Conservation (phyloP, 1,140 invertebrate species). For the Ptiloglossa arizonensis region DNA sequence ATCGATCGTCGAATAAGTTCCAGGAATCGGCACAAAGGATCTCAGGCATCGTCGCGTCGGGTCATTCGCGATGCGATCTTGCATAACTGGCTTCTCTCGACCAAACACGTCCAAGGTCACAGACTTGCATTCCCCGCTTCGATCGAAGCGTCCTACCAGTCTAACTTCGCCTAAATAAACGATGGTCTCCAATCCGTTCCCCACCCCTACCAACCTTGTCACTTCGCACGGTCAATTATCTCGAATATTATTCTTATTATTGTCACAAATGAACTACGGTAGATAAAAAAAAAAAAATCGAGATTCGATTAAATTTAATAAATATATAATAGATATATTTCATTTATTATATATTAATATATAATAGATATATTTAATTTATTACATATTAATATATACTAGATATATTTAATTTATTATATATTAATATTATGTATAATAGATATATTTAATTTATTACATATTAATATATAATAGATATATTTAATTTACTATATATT, state of each 20-base stretch:
- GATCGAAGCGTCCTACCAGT: neutral
- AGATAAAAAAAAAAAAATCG: neutral
- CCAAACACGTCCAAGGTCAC: constrained; percentile 37
- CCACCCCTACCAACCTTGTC: neutral
- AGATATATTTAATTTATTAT: too few relatives aligned
- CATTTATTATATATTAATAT: too few relatives aligned
- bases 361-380: too few relatives aligned
- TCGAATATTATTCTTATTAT: constrained; percentile 8
- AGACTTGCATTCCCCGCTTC: constrained; percentile 10
- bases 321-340: too few relatives aligned
- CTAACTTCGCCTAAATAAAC: constrained; percentile 16
- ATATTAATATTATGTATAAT: too few relatives aligned
- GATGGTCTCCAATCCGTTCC: too few relatives aligned
- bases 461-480: too few relatives aligned
- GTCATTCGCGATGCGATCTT: constrained; percentile 41
- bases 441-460: too few relatives aligned
- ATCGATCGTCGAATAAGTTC: constrained; percentile 25
- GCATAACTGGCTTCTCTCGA: constrained; percentile 37
- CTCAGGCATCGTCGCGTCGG: constrained; percentile 1
- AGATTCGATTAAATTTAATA: too few relatives aligned
- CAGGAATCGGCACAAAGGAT: constrained; percentile 25
- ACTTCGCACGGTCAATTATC: constrained; percentile 9
- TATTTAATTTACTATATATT: too few relatives aligned
- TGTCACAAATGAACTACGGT: neutral
- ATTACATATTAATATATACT: too few relatives aligned